Conservation (phyloP, 2,113 vertebrate species). For the Thomomys bottae region DNA sequence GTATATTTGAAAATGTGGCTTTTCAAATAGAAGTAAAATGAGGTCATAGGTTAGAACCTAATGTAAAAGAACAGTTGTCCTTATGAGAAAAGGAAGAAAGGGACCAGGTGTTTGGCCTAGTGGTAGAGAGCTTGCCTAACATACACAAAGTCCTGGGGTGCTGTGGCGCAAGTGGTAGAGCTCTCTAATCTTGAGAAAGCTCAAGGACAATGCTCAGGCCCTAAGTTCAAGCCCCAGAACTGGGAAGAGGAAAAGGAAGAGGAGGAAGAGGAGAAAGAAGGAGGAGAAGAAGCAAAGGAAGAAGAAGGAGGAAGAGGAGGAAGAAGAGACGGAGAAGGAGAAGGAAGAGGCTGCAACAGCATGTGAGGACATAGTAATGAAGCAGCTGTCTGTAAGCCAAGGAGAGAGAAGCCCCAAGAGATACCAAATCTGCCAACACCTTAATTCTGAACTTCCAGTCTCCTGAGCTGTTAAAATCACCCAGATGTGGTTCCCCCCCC, state of each 20-base stretch:
- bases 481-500: too few species aligned
- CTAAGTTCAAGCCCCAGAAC: too few species aligned
- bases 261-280: too few species aligned
- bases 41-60: too few species aligned
- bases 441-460: neutral
- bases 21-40: neutral
- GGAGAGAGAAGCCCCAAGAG: neutral
- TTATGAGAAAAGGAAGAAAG: neutral
- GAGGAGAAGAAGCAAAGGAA: too few species aligned
- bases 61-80: neutral
- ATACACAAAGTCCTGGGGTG: too few species aligned
- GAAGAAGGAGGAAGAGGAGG: too few species aligned
- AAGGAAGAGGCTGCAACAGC: neutral
- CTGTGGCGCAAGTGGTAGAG: neutral
- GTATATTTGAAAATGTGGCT: neutral
- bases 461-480: neutral
- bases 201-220: too few species aligned
- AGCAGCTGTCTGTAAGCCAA: neutral
- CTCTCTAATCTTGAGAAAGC: too few species aligned
- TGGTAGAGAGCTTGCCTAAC: accelerated
- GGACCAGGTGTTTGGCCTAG: neutral
- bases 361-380: accelerated
- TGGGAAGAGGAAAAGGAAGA: too few species aligned
- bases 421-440: neutral
- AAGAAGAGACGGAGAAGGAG: neutral